A percentile compares a stretch with the other conserved stretches of the same genome.
These are phyloP conservation scores for Heloderma charlesbogerti DNA, from an alignment of 2,113 vertebrate genomes.

Conservation along the genomic window DNA sequence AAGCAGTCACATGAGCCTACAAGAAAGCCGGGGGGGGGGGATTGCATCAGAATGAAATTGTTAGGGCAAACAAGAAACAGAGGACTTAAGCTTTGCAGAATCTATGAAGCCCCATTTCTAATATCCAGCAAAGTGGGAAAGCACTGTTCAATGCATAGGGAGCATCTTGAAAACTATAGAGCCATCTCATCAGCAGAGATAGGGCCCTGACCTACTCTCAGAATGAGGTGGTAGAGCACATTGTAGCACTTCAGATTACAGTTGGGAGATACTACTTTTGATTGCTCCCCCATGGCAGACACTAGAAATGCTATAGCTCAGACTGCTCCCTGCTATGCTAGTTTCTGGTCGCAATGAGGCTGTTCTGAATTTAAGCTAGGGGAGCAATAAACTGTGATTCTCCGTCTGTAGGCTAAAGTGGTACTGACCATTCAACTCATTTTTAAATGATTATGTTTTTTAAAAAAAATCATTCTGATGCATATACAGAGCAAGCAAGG, in stretches of 20 bases:
- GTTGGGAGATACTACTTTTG: not conserved
- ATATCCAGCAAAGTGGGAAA: not conserved
- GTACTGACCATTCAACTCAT: not conserved
- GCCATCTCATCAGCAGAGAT: not conserved
- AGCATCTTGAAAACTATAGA: not conserved
- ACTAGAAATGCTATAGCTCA: not conserved
- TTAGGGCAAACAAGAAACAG: conserved; percentile 26
- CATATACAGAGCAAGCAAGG: not conserved
- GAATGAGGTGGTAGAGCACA: not conserved
- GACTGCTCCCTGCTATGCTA: not conserved
- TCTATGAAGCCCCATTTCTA: not conserved
- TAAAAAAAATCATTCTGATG: not conserved
- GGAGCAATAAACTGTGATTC: not conserved
- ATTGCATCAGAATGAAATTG: conserved; percentile 8
- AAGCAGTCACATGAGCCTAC: conserved; percentile 10
- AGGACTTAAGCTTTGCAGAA: not conserved
- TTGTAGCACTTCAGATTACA: not conserved
- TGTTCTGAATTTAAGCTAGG: not conserved
- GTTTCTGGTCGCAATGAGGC: not conserved
- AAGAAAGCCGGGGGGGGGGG: not conserved
- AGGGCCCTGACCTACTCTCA: not conserved
- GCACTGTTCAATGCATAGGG: not conserved
- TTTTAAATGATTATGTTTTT: not conserved
- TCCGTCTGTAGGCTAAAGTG: not conserved
- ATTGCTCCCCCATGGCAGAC: not conserved